Evolutionary conservation across 2,888 invertebrate species (phyloP).

Genomic region (Octonoba sinensis): DNA sequence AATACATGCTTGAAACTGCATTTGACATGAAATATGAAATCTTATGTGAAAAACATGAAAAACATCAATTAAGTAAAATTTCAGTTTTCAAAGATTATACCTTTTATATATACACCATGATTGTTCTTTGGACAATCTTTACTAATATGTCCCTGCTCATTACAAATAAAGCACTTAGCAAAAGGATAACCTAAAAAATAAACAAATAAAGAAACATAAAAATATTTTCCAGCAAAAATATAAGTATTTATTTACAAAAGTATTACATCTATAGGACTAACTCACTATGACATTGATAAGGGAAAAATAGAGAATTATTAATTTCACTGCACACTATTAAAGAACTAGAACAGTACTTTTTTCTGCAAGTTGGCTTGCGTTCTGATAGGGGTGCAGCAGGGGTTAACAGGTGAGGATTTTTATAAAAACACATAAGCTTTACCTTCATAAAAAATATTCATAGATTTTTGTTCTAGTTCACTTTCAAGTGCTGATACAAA

Average conservation of each 20-base stretch:
- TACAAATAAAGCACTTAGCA: slow-evolving; percentile 90
- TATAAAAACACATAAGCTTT: too few species aligned
- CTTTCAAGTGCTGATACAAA: too few species aligned
- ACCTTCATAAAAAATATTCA: too few species aligned
- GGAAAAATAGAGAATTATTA: background rate
- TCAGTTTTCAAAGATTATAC: slow-evolving; percentile 22
- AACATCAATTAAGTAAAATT: background rate
- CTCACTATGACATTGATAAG: background rate
- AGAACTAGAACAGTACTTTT: too few species aligned
- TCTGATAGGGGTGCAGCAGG: too few species aligned
- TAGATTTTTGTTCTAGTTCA: too few species aligned
- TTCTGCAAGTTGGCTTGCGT: too few species aligned
- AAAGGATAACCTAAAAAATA: slow-evolving; percentile 78
- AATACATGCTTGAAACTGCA: too few species aligned
- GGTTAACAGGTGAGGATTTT: too few species aligned
- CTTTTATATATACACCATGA: slow-evolving; percentile 87
- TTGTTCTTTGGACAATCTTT: slow-evolving; percentile 90
- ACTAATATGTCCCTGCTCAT: slow-evolving; percentile 87
- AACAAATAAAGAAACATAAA: slow-evolving; percentile 26
- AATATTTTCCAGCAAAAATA: slow-evolving; percentile 67
- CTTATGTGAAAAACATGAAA: background rate
- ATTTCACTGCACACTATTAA: too few species aligned
- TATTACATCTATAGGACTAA: too few species aligned
- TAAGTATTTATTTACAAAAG: background rate
- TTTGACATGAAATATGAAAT: slow-evolving; percentile 71